A percentile compares a stretch with the other conserved stretches of the same genome.
phyloP scores from a whole-genome alignment of 2,888 invertebrate species.

The Patella ulyssiponensis region DNA sequence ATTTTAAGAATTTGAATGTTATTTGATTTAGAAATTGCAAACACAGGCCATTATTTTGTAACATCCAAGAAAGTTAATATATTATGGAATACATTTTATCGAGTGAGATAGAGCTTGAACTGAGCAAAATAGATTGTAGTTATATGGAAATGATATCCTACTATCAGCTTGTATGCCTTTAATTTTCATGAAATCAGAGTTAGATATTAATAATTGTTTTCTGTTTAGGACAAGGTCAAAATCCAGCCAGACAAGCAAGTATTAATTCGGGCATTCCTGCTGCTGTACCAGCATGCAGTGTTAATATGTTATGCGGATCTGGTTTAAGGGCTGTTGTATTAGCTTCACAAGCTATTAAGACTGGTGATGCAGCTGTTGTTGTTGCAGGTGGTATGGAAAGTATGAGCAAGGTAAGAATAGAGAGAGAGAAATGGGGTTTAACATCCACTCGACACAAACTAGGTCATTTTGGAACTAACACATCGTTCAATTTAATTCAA shows the following conservation, averaged over 20 bases:
- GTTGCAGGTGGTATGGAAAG: constrained; percentile 88
- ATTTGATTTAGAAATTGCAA: too few relatives aligned
- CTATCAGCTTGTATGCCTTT: neutral
- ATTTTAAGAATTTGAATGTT: too few relatives aligned
- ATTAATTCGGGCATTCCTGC: constrained; percentile 82
- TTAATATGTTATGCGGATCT: constrained; percentile 88
- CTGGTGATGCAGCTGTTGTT: constrained; percentile 79
- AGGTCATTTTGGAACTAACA: too few relatives aligned
- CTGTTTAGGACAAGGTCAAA: constrained; percentile 82
- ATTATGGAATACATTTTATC: neutral
- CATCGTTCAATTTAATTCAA: too few relatives aligned
- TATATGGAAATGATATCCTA: neutral
- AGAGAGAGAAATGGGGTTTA: too few relatives aligned
- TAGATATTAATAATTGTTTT: too few relatives aligned
- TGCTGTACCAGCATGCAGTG: constrained; percentile 79
- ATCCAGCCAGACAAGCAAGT: constrained; percentile 85
- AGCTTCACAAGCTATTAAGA: constrained; percentile 80
- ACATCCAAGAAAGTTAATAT: too few relatives aligned
- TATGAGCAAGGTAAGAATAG: constrained; percentile 78
- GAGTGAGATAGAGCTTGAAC: neutral
- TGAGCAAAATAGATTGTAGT: neutral
- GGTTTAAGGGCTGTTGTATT: constrained; percentile 80
- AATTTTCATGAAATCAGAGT: neutral
- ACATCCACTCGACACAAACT: too few relatives aligned
- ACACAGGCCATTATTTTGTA: too few relatives aligned